Conservation (phyloP, 2,797 vertebrate genomes). For the Myotis vivesi region DNA sequence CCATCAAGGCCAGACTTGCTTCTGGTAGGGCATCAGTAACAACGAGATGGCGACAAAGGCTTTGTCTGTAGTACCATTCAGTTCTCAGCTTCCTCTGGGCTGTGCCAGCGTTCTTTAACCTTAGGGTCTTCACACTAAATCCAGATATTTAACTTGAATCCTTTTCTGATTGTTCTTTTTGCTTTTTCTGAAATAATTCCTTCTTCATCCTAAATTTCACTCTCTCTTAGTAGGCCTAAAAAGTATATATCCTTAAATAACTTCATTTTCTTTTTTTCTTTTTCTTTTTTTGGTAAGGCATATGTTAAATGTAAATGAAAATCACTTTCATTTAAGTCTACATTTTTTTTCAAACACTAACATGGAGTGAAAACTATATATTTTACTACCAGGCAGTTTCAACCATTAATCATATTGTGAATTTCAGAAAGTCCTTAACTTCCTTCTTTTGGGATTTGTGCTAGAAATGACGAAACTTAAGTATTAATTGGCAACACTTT, state of each 20-base stretch:
- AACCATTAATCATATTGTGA: not conserved
- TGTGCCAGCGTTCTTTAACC: not conserved
- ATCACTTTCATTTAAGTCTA: not conserved
- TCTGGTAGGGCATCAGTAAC: not conserved
- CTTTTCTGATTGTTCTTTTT: not conserved
- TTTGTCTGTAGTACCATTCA: not conserved
- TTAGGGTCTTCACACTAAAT: not conserved
- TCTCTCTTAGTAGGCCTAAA: not conserved
- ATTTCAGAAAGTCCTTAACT: not conserved
- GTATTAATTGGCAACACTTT: not conserved
- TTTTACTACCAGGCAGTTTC: not conserved
- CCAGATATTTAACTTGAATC: not conserved
- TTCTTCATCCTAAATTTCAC: not conserved
- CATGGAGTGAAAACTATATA: not conserved
- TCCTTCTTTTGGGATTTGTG: not conserved
- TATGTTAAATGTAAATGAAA: constrained; percentile 15
- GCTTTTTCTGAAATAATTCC: not conserved
- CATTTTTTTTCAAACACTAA: constrained; percentile 43
- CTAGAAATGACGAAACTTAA: not conserved
- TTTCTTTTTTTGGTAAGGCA: not conserved
- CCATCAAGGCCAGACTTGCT: not conserved
- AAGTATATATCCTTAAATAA: not conserved
- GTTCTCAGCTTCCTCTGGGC: not conserved
- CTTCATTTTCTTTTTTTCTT: not conserved
- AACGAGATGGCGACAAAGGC: not conserved